Percentiles rank a stretch among this genome's conserved stretches.
These are phyloP conservation scores for Amblyteles armatorius DNA, from an alignment of 2,888 invertebrate genomes.

Conservation along the genomic window DNA sequence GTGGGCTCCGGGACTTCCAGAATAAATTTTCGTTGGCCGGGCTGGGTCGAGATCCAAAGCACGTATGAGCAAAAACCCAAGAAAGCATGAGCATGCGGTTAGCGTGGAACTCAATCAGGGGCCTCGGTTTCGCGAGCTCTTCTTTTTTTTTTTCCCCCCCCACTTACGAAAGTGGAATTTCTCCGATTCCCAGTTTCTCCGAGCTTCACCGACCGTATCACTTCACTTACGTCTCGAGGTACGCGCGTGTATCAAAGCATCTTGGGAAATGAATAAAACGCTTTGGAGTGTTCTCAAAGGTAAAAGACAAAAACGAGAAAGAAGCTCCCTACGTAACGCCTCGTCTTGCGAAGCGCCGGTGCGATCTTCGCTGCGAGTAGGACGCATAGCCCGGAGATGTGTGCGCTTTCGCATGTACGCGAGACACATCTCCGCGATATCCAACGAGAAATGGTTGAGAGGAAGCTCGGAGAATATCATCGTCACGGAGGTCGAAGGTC, in stretches of 20 bases:
- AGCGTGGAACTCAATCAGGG: constrained; percentile 3
- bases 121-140: background rate
- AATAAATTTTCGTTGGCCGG: constrained; percentile 35
- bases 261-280: constrained; percentile 25
- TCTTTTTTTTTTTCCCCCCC: constrained; percentile 1
- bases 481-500: constrained; percentile 41
- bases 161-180: background rate
- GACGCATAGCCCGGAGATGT: constrained; percentile 20
- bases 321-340: background rate
- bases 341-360: constrained; percentile 22
- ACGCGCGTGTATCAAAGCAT: constrained; percentile 3
- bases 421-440: constrained; percentile 37
- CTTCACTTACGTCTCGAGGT: background rate
- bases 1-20: background rate
- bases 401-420: constrained; percentile 24
- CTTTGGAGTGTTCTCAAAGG: constrained; percentile 13
- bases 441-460: constrained; percentile 25
- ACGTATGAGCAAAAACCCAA: background rate
- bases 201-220: background rate
- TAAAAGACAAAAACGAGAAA: constrained; percentile 5
- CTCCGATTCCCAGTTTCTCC: constrained; percentile 9
- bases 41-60: background rate
- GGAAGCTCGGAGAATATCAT: constrained; percentile 27
- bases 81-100: background rate
- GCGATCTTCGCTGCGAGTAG: constrained; percentile 22